Evolutionary conservation across 2,888 invertebrate species (phyloP).

Genomic region (Rhingia campestris): DNA sequence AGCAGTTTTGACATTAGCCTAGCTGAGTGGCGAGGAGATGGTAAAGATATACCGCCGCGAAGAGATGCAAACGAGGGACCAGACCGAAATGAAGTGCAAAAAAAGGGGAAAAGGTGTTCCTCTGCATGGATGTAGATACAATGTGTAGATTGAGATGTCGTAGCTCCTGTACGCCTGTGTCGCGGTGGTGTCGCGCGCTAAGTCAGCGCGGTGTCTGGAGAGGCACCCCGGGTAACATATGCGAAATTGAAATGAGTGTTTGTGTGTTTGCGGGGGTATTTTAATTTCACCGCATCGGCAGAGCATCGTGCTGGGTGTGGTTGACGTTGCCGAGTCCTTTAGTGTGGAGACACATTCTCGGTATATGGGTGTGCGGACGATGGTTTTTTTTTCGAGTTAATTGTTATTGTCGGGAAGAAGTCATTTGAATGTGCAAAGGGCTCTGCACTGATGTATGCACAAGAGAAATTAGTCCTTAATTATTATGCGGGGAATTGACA

Average conservation of each 20-base stretch:
- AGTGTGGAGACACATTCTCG: slow-evolving; percentile 38
- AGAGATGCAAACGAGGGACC: slow-evolving; percentile 54
- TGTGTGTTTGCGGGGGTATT: slow-evolving; percentile 53
- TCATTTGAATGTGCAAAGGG: slow-evolving; percentile 40
- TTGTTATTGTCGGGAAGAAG: slow-evolving; percentile 62
- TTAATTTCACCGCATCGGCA: slow-evolving; percentile 45
- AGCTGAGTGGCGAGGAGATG: slow-evolving; percentile 58
- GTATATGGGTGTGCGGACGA: slow-evolving; percentile 14
- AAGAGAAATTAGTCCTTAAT: slow-evolving; percentile 54
- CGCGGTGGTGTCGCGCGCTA: slow-evolving; percentile 59
- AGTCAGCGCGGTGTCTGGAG: slow-evolving; percentile 44
- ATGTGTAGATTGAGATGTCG: slow-evolving; percentile 74
- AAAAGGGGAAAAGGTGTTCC: slow-evolving; percentile 49
- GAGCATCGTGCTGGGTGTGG: slow-evolving; percentile 71
- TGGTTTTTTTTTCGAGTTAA: slow-evolving; percentile 53
- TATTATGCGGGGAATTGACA: slow-evolving; percentile 57
- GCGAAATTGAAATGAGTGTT: slow-evolving; percentile 71
- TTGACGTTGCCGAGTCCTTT: slow-evolving; percentile 54
- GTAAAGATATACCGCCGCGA: slow-evolving; percentile 50
- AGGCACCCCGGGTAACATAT: slow-evolving; percentile 65
- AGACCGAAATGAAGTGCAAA: slow-evolving; percentile 21
- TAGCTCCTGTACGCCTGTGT: slow-evolving; percentile 70
- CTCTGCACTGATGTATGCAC: slow-evolving; percentile 37
- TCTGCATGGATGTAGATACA: slow-evolving; percentile 71
- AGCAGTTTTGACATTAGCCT: slow-evolving; percentile 68